Conservation (phyloP, 2,113 vertebrate genomes). For the Uria lomvia region DNA sequence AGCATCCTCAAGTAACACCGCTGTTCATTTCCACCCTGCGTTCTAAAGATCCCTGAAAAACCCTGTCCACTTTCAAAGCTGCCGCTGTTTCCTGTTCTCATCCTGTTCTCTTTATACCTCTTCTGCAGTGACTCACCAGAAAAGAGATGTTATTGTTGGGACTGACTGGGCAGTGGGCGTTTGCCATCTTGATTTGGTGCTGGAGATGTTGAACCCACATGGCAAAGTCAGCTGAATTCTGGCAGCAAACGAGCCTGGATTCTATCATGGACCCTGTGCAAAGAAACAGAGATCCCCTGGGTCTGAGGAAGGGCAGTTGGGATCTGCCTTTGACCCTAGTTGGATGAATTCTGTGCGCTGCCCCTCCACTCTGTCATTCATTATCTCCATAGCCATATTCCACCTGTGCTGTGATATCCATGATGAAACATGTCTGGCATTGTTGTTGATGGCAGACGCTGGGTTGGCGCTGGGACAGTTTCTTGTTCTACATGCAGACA, state of each 20-base stretch:
- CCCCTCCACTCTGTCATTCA: accelerated
- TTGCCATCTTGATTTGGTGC: conserved; percentile 69
- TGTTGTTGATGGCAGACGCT: neutral
- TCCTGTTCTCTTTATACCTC: neutral
- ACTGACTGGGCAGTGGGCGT: conserved; percentile 48
- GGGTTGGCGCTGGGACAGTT: neutral
- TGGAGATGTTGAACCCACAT: conserved; percentile 73
- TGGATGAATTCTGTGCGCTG: neutral
- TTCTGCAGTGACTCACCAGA: conserved; percentile 63
- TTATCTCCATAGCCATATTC: neutral
- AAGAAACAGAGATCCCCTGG: neutral
- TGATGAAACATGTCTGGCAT: neutral
- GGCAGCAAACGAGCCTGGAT: conserved; percentile 74
- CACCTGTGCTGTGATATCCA: neutral
- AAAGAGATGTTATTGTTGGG: conserved; percentile 73
- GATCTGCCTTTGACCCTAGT: neutral
- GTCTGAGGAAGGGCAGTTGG: neutral
- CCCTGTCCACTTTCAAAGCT: neutral
- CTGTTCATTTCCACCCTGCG: neutral
- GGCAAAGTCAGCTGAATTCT: conserved; percentile 59
- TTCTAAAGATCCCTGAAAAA: neutral
- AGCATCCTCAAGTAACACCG: neutral
- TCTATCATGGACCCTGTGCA: conserved; percentile 77
- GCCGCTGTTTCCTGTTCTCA: neutral
- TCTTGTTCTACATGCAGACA: neutral